Conservation (phyloP, 2,797 vertebrate genomes). For the Myiotriccus ornatus region DNA sequence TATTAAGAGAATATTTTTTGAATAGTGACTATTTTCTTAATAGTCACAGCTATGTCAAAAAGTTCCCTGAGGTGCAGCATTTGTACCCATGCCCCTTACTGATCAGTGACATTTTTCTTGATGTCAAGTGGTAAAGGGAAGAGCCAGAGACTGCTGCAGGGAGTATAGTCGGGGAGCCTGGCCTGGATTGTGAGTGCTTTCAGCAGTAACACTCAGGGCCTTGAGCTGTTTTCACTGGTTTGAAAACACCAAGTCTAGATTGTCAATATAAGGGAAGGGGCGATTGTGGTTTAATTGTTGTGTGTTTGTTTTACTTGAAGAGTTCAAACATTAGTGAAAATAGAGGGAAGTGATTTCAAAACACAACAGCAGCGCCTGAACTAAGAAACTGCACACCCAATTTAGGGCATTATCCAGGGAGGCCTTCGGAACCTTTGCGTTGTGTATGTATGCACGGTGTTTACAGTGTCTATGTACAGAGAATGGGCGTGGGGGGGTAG, state of each 20-base stretch:
- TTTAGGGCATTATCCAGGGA: background rate
- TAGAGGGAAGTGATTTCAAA: background rate
- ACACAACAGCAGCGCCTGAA: rapidly evolving
- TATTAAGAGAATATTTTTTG: background rate
- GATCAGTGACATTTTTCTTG: background rate
- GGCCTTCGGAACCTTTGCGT: background rate
- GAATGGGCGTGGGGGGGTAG: background rate
- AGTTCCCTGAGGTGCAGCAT: background rate
- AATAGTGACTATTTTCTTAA: background rate
- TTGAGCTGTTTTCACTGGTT: background rate
- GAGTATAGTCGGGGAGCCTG: background rate
- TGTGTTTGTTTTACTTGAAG: rapidly evolving
- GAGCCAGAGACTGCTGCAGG: background rate
- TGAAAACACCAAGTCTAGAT: background rate
- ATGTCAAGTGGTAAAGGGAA: background rate
- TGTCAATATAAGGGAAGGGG: background rate
- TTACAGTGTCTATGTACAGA: background rate
- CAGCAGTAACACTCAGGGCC: background rate
- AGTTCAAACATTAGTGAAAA: background rate
- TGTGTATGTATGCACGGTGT: no score
- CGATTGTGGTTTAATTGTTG: background rate
- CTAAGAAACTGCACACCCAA: rapidly evolving
- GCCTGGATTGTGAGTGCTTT: background rate
- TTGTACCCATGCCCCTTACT: background rate
- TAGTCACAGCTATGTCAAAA: background rate